Percentiles rank a stretch among this genome's conserved stretches.
Conservation (phyloP, 2,888 invertebrate genomes). For the Allophyes oxyacanthae region DNA sequence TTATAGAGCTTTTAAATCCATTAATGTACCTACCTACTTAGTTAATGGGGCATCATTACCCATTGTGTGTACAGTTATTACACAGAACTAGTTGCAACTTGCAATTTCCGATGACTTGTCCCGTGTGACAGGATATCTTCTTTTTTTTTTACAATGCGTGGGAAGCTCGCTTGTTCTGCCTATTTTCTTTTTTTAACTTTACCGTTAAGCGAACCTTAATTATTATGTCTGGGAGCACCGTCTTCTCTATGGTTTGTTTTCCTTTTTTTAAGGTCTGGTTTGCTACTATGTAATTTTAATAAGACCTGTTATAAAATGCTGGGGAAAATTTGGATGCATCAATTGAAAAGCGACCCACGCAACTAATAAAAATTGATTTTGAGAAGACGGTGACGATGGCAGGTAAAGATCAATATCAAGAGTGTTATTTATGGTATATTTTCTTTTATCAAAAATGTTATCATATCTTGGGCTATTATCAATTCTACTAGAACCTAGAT, state of each 20-base stretch:
- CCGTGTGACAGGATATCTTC: conserved; percentile 58
- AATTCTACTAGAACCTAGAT: too few species aligned
- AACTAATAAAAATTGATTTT: too few species aligned
- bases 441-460: too few species aligned
- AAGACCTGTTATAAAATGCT: conserved; percentile 1
- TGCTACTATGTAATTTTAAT: conserved; percentile 23
- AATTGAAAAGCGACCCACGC: too few species aligned
- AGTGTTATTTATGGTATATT: too few species aligned
- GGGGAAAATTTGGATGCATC: too few species aligned
- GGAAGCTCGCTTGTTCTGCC: conserved; percentile 45
- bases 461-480: too few species aligned
- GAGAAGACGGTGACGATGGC: too few species aligned
- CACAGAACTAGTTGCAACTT: conserved; percentile 18
- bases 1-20: not conserved
- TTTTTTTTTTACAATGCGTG: conserved; percentile 49
- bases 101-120: conserved; percentile 16
- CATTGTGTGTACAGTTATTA: conserved; percentile 21
- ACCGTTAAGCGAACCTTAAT: conserved; percentile 51
- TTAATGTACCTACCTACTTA: not conserved
- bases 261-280: conserved; percentile 7
- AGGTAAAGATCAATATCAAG: too few species aligned
- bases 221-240: conserved; percentile 32
- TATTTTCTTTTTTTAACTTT: conserved; percentile 41
- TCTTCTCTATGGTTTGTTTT: conserved; percentile 24
- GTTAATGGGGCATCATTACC: conserved; percentile 1